Evolutionary conservation across 2,888 invertebrate species (phyloP).

Genomic region (Lasioglossum malachurum): DNA sequence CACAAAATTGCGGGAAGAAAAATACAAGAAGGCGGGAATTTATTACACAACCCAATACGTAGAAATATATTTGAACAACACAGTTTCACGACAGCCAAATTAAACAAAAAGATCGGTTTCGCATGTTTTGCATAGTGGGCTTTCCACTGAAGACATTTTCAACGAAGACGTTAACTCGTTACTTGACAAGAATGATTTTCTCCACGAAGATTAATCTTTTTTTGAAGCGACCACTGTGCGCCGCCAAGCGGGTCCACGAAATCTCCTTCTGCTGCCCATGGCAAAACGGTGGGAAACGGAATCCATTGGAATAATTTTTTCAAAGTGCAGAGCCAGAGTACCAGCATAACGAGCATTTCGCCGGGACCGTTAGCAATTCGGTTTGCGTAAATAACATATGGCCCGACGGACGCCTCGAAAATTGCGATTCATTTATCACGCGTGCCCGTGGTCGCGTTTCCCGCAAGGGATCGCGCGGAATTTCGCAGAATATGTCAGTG

Average conservation of each 20-base stretch:
- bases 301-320: background rate
- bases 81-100: no score
- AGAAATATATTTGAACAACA: no score
- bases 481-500: conserved; percentile 5
- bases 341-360: conserved; percentile 9
- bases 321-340: background rate
- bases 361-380: background rate
- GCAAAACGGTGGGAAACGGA: background rate
- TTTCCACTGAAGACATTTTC: no score
- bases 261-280: background rate
- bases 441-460: background rate
- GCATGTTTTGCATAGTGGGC: no score
- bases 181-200: no score
- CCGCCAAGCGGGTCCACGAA: background rate
- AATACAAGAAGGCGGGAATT: no score
- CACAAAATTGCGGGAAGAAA: no score
- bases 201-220: no score
- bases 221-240: no score
- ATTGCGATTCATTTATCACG: conserved; percentile 29
- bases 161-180: no score
- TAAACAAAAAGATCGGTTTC: background rate
- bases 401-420: conserved; percentile 7
- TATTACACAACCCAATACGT: no score
- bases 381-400: background rate
- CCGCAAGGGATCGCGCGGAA: conserved; percentile 2